phyloP scores from a whole-genome alignment of 2,888 invertebrate species.

The Polia nebulosa region DNA sequence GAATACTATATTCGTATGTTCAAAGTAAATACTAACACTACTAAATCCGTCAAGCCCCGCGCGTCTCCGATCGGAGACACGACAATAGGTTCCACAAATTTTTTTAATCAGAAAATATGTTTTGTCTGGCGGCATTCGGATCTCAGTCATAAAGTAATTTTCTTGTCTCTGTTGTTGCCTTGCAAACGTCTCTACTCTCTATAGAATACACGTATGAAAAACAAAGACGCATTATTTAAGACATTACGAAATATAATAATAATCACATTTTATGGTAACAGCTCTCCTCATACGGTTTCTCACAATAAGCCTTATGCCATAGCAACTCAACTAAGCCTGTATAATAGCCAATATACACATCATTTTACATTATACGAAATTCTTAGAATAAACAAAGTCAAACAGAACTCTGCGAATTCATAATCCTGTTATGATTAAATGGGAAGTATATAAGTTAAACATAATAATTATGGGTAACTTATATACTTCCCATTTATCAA shows the following conservation, averaged over 20 bases:
- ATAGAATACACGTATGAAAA: background rate
- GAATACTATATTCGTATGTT: no score
- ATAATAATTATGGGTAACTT: background rate
- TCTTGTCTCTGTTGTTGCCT: background rate
- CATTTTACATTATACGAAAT: constrained; percentile 8
- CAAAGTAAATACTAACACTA: no score
- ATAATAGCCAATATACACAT: constrained; percentile 3
- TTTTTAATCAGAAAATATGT: no score
- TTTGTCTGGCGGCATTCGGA: no score
- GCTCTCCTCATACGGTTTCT: background rate
- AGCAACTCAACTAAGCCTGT: constrained; percentile 3
- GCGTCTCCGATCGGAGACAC: no score
- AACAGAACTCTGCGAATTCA: constrained; percentile 8
- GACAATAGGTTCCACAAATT: no score
- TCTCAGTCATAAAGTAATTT: background rate
- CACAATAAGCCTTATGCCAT: background rate
- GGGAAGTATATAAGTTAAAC: constrained; percentile 14
- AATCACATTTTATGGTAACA: background rate
- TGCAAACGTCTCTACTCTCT: background rate
- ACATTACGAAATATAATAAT: no score
- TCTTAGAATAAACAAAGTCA: constrained; percentile 6
- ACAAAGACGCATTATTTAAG: constrained; percentile 6
- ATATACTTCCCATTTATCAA: no score
- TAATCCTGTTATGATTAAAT: constrained; percentile 15
- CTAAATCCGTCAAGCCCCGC: no score